phyloP scores from a whole-genome alignment of 2,888 invertebrate genomes.

The Caenorhabditis virilis region DNA sequence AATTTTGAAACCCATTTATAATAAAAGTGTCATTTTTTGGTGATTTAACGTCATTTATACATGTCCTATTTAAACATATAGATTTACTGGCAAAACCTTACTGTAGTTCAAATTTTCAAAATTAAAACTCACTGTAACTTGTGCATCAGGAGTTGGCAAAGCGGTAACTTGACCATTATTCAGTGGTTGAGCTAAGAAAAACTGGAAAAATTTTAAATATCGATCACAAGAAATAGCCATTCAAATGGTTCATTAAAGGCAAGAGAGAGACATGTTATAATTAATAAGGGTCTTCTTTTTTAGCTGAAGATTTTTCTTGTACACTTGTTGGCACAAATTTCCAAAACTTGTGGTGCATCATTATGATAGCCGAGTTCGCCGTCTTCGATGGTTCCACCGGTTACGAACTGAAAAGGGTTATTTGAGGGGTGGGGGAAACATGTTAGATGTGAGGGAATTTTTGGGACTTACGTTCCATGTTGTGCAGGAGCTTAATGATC shows the following conservation, averaged over 20 bases:
- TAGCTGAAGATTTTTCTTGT: constrained; percentile 35
- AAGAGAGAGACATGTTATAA: too few species aligned
- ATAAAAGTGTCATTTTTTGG: too few species aligned
- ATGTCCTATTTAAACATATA: too few species aligned
- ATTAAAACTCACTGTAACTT: constrained; percentile 1
- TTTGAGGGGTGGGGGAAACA: background rate
- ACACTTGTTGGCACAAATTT: constrained; percentile 46
- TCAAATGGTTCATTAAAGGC: too few species aligned
- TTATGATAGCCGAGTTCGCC: constrained; percentile 46
- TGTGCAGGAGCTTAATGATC: constrained; percentile 28
- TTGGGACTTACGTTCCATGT: constrained; percentile 48
- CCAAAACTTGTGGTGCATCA: constrained; percentile 26
- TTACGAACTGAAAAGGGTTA: constrained; percentile 40
- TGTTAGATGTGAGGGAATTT: background rate
- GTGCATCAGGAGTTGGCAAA: constrained; percentile 9
- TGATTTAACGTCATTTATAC: too few species aligned
- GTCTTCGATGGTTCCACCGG: constrained; percentile 37
- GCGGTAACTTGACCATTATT: background rate
- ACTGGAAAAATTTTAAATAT: constrained; percentile 19
- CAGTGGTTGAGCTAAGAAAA: constrained; percentile 26
- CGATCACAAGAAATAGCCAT: too few species aligned
- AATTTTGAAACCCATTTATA: too few species aligned
- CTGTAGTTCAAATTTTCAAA: background rate
- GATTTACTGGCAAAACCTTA: too few species aligned
- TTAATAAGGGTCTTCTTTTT: too few species aligned